Percentiles rank a stretch among this genome's conserved stretches.
phyloP scores from a whole-genome alignment of 2,113 vertebrate species.

The Origma solitaria region DNA sequence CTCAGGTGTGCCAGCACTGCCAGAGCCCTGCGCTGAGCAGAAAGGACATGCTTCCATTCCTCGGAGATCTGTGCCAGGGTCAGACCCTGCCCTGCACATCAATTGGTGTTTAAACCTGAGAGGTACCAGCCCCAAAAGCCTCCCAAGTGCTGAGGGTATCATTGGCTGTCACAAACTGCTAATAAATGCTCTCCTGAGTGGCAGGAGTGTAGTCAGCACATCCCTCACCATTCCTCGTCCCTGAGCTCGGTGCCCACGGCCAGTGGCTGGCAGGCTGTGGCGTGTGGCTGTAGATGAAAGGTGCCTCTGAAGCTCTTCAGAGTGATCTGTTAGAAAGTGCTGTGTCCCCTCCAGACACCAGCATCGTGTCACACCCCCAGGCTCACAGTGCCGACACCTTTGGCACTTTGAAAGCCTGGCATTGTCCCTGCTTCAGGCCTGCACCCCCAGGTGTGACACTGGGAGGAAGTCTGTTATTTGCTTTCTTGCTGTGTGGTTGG shows the following conservation, averaged over 20 bases:
- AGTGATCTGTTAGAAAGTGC: neutral
- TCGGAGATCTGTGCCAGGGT: neutral
- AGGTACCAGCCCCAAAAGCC: neutral
- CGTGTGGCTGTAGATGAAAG: neutral
- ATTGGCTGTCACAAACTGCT: neutral
- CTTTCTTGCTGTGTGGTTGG: neutral
- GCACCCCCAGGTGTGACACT: neutral
- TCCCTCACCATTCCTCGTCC: neutral
- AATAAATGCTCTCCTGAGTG: neutral
- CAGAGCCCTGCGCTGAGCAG: neutral
- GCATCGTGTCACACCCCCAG: neutral
- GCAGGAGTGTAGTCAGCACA: neutral
- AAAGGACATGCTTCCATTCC: rapidly evolving
- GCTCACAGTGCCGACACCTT: neutral
- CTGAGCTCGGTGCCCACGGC: neutral
- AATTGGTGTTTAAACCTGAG: neutral
- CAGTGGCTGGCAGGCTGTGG: neutral
- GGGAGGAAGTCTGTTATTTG: neutral
- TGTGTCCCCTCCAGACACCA: neutral
- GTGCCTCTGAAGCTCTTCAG: neutral
- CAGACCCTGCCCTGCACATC: neutral
- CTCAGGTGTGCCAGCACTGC: neutral
- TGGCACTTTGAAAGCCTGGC: neutral
- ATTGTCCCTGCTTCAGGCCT: neutral
- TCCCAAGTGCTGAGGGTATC: neutral